These are phyloP conservation scores for Alethe castanea DNA, from an alignment of 2,113 vertebrate genomes.

Conservation along the genomic window DNA sequence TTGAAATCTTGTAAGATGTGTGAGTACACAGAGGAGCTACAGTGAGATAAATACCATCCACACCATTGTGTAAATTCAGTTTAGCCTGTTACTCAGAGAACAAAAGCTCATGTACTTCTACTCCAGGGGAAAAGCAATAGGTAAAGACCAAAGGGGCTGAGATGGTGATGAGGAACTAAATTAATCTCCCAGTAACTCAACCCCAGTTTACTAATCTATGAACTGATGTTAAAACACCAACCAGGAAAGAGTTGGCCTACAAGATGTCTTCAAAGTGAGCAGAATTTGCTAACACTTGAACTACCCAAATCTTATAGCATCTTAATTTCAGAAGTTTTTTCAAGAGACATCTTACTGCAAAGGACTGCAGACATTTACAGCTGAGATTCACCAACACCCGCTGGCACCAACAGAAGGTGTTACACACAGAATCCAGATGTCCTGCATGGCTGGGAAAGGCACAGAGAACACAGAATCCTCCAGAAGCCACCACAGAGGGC, in stretches of 20 bases:
- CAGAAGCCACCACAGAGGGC: neutral
- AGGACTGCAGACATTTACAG: neutral
- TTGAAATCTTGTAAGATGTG: neutral
- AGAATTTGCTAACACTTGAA: neutral
- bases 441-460: neutral
- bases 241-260: neutral
- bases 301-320: neutral
- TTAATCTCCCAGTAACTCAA: neutral
- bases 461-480: neutral
- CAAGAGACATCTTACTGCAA: neutral
- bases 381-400: neutral
- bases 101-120: neutral
- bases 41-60: neutral
- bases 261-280: neutral
- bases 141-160: neutral
- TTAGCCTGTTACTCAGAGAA: neutral
- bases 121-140: neutral
- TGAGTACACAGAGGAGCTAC: neutral
- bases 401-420: neutral
- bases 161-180: neutral
- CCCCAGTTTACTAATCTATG: neutral
- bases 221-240: neutral
- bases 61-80: neutral
- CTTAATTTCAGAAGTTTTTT: neutral
- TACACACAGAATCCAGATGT: neutral